Conservation (phyloP, 2,113 vertebrate genomes). For the Burhinus bistriatus region DNA sequence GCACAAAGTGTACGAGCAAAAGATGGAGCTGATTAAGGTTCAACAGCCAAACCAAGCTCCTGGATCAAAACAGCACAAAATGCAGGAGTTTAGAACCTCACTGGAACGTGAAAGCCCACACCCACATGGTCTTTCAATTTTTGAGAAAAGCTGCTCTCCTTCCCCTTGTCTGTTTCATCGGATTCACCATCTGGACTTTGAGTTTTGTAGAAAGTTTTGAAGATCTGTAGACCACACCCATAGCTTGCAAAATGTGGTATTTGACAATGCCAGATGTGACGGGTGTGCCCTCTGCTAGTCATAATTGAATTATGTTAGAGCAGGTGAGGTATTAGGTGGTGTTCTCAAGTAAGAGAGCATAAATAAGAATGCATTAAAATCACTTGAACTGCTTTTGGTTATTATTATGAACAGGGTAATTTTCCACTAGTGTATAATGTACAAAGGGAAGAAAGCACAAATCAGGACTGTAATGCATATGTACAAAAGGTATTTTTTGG, state of each 20-base stretch:
- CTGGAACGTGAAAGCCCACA: not conserved
- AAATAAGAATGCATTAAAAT: not conserved
- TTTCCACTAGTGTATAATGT: not conserved
- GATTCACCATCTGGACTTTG: not conserved
- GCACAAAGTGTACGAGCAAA: not conserved
- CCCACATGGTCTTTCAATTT: accelerated
- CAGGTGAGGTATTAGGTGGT: not conserved
- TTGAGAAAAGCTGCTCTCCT: not conserved
- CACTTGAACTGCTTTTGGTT: not conserved
- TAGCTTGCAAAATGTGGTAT: not conserved
- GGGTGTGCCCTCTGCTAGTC: not conserved
- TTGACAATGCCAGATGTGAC: not conserved
- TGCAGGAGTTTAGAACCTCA: not conserved
- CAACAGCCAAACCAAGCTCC: not conserved
- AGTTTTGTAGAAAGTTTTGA: not conserved
- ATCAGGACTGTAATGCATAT: not conserved
- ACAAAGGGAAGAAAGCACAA: not conserved
- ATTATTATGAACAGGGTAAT: not conserved
- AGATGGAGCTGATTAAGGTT: not conserved
- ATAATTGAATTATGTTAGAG: not conserved
- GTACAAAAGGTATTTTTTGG: not conserved
- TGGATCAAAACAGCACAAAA: not conserved
- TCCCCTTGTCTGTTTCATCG: not conserved
- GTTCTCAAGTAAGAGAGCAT: not conserved
- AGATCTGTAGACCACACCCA: not conserved